Evolutionary conservation across 2,888 invertebrate genomes (phyloP).

Genomic region (Octodonta nipae): DNA sequence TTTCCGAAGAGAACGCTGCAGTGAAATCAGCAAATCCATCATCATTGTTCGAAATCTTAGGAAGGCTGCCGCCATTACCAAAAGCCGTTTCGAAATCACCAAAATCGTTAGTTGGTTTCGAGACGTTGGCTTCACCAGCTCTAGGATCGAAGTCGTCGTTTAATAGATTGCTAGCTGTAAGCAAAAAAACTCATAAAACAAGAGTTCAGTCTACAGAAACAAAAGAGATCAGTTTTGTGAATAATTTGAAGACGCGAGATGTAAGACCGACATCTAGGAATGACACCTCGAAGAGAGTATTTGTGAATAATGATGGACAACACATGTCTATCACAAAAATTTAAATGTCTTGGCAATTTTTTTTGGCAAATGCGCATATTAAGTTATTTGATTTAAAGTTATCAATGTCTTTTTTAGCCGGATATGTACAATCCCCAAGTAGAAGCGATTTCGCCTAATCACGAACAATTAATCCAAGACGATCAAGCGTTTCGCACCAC

Average conservation of each 20-base stretch:
- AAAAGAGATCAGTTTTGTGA: too few relatives aligned
- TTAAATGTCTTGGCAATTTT: too few relatives aligned
- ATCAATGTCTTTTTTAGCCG: constrained; percentile 21
- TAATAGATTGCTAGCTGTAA: constrained; percentile 34
- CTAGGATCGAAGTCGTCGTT: constrained; percentile 52
- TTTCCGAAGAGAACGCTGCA: constrained; percentile 46
- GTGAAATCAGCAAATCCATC: constrained; percentile 75
- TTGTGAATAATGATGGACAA: too few relatives aligned
- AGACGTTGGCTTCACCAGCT: constrained; percentile 30
- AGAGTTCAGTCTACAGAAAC: too few relatives aligned
- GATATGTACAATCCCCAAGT: constrained; percentile 71
- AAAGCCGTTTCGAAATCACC: constrained; percentile 69
- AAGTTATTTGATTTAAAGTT: too few relatives aligned
- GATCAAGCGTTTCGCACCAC: constrained; percentile 70
- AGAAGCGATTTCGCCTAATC: constrained; percentile 83
- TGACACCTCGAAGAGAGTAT: too few relatives aligned
- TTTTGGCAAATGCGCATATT: too few relatives aligned
- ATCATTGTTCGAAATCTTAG: constrained; percentile 20
- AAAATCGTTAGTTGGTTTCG: constrained; percentile 43
- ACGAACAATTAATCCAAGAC: constrained; percentile 58
- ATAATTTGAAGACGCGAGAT: too few relatives aligned
- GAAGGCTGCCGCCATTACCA: constrained; percentile 32
- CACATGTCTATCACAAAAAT: too few relatives aligned
- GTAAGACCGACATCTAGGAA: too few relatives aligned
- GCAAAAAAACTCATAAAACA: too few relatives aligned